Evolutionary conservation across 2,888 invertebrate species (phyloP).

Genomic region (Lamproptera curius): DNA sequence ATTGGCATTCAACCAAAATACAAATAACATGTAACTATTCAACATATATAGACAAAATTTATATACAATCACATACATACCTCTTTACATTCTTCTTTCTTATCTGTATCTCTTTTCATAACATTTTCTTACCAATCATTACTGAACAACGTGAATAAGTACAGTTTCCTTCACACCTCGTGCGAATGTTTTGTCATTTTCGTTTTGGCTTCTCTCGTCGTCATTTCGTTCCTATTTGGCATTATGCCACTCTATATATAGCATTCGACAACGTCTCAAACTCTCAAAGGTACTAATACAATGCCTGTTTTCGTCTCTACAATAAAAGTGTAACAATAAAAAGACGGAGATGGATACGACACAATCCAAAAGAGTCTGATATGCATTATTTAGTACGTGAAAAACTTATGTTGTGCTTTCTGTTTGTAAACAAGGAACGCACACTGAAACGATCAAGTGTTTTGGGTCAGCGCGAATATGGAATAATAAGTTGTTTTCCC

Average conservation of each 20-base stretch:
- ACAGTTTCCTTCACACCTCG: neutral
- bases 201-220: constrained; percentile 26
- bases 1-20: constrained; percentile 4
- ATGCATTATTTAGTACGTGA: neutral
- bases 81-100: no score
- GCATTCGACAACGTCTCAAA: neutral
- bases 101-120: no score
- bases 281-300: neutral
- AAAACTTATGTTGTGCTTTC: constrained; percentile 2
- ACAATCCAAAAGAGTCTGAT: neutral
- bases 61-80: no score
- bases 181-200: constrained; percentile 24
- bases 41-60: no score
- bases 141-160: no score
- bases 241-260: constrained; percentile 38
- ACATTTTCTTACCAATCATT: no score
- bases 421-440: constrained; percentile 6
- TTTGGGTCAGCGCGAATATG: no score
- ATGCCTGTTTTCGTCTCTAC: constrained; percentile 1
- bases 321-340: neutral
- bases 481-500: no score
- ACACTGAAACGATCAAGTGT: no score
- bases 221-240: constrained; percentile 59
- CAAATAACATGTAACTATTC: no score
- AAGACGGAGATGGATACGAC: neutral